Base-by-base conservation (phyloP, 2,888 invertebrate genomes). In the Drosophila koepferae region DNA sequence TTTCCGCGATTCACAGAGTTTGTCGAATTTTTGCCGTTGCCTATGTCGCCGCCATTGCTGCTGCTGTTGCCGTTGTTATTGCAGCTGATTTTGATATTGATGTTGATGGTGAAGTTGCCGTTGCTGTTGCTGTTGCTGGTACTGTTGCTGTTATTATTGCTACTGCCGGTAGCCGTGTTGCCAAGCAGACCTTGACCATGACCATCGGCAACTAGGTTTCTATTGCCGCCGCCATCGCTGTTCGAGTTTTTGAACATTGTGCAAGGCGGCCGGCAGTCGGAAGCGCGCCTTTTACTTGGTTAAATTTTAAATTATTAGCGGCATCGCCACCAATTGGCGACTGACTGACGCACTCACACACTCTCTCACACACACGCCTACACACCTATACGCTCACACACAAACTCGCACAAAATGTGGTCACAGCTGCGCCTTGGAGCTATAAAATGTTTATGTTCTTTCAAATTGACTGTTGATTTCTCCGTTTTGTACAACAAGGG, bases 201-300 rank as follows among this genome's bases (percentile, higher is more conserved):
- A 75, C 79, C 75, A 72, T 31, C 44, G 58, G 51, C 69, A 64
- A 69, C 59, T 55, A 63, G 63, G 67, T 40, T 70, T 66, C 64
- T 72, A 63, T 71, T 83, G 56, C 51, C 65, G 54, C 51, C 62
- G 63, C 56, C 55, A 54, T 41, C 67, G 62, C 54, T 60, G 68
- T 77, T 74, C 69, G 71, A 89, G 69, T 85, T 83, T 76, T 81
- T 80, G 53, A 81, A 81, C 91, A 91, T 91, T 61, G 71, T 86
- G 82, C 59, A 48, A 59, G 71, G 78, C 72, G 60, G 63, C 66
- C 66, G 77, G 72, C 65, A 74, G 73, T 36, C 66, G 80, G 74
- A 79, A 63, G 46, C 54, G 60, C 63, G 65, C 41, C 54, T 36
- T 61, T 77, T 60, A 65, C 14, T 54, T 54, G 49, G 61, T 63